Evolutionary conservation across 1,140 invertebrate species (phyloP).

Genomic region (Chymomyza costata): DNA sequence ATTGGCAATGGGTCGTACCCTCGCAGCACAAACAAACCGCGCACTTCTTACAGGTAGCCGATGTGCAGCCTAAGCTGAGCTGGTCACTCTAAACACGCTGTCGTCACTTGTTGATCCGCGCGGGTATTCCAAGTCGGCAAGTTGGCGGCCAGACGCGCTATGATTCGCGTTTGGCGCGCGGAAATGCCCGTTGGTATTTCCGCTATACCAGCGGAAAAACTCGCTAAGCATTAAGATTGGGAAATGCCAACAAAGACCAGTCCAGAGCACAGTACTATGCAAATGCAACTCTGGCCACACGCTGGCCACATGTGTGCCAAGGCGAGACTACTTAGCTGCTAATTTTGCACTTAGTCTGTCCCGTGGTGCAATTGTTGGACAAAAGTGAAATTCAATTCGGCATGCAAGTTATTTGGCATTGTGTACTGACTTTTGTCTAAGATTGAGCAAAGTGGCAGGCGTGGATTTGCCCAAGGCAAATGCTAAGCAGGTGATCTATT

Average conservation of each 20-base stretch:
- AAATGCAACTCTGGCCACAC: too few relatives aligned
- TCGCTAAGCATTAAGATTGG: constrained; percentile 5
- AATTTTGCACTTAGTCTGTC: constrained; percentile 13
- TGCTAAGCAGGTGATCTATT: too few relatives aligned
- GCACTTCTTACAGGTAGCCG: not conserved
- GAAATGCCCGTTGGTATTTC: constrained; percentile 20
- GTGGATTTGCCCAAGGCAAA: too few relatives aligned
- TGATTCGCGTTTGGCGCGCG: constrained; percentile 11
- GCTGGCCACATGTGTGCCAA: constrained; percentile 13
- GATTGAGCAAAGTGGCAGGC: too few relatives aligned
- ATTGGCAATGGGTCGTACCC: too few relatives aligned
- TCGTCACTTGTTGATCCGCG: constrained; percentile 11
- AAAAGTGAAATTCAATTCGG: constrained; percentile 12
- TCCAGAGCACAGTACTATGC: too few relatives aligned
- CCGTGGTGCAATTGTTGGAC: constrained; percentile 41
- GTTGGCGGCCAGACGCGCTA: too few relatives aligned
- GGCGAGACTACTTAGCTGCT: constrained; percentile 12
- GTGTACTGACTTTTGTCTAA: too few relatives aligned
- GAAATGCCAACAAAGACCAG: too few relatives aligned
- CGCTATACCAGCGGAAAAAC: not conserved
- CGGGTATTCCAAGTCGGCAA: too few relatives aligned
- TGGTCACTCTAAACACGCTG: constrained; percentile 6
- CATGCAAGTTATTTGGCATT: too few relatives aligned
- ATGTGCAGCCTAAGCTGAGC: not conserved
- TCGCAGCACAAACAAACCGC: constrained; percentile 8